phyloP scores from a whole-genome alignment of 2,113 vertebrate species.

The Chauna torquata region DNA sequence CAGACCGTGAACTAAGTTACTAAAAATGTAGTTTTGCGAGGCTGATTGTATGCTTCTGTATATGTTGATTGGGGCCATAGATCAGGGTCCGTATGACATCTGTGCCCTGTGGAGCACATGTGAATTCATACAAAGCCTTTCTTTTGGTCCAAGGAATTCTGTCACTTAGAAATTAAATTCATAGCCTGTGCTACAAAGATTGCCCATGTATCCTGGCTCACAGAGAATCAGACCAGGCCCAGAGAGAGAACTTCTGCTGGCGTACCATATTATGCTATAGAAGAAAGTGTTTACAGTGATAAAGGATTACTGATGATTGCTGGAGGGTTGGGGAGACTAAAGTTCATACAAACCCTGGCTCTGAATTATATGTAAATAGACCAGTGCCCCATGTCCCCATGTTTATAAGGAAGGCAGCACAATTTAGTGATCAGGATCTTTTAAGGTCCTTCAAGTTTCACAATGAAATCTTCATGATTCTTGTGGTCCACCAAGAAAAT shows the following conservation, averaged over 20 bases:
- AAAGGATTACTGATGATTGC: background rate
- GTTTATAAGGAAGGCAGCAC: background rate
- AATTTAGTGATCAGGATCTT: background rate
- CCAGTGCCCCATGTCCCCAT: accelerated
- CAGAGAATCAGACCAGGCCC: background rate
- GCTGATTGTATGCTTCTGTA: background rate
- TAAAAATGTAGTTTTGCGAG: background rate
- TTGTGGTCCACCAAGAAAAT: background rate
- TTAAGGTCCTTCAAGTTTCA: background rate
- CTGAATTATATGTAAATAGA: background rate
- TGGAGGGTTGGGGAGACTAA: background rate
- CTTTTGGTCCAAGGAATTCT: background rate
- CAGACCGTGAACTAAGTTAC: background rate
- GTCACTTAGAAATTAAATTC: background rate
- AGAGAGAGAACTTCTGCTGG: background rate
- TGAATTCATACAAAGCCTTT: background rate
- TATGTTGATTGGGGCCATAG: background rate
- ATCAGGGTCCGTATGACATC: background rate
- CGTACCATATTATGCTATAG: background rate
- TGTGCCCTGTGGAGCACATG: background rate
- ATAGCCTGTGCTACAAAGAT: background rate
- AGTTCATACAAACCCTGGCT: background rate
- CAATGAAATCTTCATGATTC: background rate
- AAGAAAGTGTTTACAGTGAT: background rate
- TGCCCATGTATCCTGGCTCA: background rate